Evolutionary conservation across 2,797 vertebrate species (phyloP).

Genomic region (Myotis planiceps): DNA sequence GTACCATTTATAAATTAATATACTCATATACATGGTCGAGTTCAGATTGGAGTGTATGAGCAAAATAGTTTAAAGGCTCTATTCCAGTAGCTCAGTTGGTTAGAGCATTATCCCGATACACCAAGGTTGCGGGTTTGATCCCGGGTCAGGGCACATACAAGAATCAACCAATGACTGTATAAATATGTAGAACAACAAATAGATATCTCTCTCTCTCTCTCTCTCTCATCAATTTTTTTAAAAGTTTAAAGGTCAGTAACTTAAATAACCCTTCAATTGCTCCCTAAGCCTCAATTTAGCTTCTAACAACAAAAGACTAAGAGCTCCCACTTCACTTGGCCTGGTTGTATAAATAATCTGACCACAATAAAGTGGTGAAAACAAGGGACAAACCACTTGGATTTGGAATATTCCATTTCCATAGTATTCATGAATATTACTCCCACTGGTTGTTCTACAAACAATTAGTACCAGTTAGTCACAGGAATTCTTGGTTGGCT

Average conservation of each 20-base stretch:
- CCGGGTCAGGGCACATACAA: background rate
- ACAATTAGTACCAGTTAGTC: constrained; percentile 75
- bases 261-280: background rate
- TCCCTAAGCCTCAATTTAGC: background rate
- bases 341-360: background rate
- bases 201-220: background rate
- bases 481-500: constrained; percentile 65
- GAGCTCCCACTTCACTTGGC: background rate
- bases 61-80: background rate
- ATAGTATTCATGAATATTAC: constrained; percentile 33
- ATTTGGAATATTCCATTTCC: constrained; percentile 48
- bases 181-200: background rate
- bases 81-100: background rate
- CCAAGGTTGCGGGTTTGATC: background rate
- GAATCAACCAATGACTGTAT: background rate
- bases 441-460: constrained; percentile 55
- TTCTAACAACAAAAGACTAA: background rate
- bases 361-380: background rate
- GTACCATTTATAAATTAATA: background rate
- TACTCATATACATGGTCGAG: background rate
- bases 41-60: background rate
- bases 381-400: constrained; percentile 19
- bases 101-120: background rate
- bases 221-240: background rate
- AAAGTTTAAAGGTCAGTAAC: background rate